A percentile compares a stretch with the other conserved stretches of the same genome.
Evolutionary conservation across 2,888 invertebrate genomes (phyloP).

Genomic region (Fragum sueziense): DNA sequence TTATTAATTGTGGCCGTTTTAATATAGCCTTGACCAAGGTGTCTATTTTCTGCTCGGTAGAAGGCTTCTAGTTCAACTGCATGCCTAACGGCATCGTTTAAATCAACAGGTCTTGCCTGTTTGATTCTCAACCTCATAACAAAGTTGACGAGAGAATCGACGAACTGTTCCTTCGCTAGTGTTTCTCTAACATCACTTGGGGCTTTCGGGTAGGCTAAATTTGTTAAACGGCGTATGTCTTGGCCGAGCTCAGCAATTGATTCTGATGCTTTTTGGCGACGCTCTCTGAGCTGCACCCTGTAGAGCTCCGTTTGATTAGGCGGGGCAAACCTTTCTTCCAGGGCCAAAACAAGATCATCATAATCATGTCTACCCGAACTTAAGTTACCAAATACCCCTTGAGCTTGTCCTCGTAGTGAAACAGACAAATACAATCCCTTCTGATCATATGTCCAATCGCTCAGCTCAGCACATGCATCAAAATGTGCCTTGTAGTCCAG

Average conservation of each 20-base stretch:
- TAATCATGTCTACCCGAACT: background rate
- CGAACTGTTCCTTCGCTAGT: constrained; percentile 21
- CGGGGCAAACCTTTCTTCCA: constrained; percentile 16
- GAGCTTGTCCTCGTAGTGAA: constrained; percentile 23
- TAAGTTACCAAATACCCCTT: constrained; percentile 17
- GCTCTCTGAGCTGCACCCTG: constrained; percentile 1
- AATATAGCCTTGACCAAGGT: background rate
- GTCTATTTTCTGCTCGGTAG: constrained; percentile 14
- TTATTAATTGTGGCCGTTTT: background rate
- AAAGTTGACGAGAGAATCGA: constrained; percentile 13
- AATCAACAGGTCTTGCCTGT: constrained; percentile 19
- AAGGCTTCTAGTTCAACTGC: constrained; percentile 22
- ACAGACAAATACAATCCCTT: constrained; percentile 24
- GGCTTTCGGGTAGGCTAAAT: constrained; percentile 19
- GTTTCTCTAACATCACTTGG: constrained; percentile 22
- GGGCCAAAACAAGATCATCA: background rate
- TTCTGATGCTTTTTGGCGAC: constrained; percentile 14
- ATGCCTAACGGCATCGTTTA: constrained; percentile 25
- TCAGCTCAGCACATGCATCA: constrained; percentile 25
- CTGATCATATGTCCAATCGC: constrained; percentile 7
- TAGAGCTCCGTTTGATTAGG: constrained; percentile 25
- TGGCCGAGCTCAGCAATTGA: constrained; percentile 16
- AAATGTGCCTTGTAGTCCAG: constrained; percentile 27
- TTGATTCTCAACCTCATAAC: constrained; percentile 10
- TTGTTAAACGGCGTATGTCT: constrained; percentile 17